These are phyloP conservation scores for Rhyacichthys aspro DNA, from an alignment of 2,797 vertebrate genomes.

Conservation along the genomic window DNA sequence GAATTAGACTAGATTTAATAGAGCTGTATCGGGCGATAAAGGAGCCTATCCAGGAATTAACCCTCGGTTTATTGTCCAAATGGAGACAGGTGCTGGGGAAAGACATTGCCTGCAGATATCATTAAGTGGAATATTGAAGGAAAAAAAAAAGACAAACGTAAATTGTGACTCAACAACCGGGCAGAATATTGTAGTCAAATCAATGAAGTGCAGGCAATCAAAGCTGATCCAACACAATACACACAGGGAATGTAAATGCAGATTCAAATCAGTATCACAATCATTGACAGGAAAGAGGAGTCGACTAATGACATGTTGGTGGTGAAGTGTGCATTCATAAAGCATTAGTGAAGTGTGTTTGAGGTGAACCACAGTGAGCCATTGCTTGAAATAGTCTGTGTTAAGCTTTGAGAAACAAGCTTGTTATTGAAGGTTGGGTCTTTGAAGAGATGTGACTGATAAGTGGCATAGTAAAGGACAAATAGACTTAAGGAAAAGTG, in stretches of 20 bases:
- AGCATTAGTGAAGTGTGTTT: too few relatives aligned
- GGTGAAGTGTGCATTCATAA: too few relatives aligned
- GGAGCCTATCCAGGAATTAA: constrained; percentile 69
- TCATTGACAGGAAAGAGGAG: neutral
- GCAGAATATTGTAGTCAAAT: constrained; percentile 22
- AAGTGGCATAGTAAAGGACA: too few relatives aligned
- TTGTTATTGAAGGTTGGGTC: too few relatives aligned
- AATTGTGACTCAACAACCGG: neutral
- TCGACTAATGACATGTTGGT: neutral
- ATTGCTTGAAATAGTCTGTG: too few relatives aligned
- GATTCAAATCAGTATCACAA: neutral
- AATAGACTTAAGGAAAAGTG: too few relatives aligned
- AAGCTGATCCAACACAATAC: constrained; percentile 17
- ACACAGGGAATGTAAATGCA: neutral
- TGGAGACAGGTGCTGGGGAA: constrained; percentile 61
- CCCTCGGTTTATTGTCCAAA: constrained; percentile 58
- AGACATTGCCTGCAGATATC: constrained; percentile 52
- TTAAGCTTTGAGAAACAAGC: too few relatives aligned
- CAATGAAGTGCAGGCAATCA: constrained; percentile 14
- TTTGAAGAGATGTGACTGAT: too few relatives aligned
- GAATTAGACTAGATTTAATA: constrained; percentile 79
- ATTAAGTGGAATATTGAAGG: constrained; percentile 36
- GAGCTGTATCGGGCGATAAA: constrained; percentile 69
- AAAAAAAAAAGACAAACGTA: neutral
- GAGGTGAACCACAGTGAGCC: too few relatives aligned